Base-by-base conservation (phyloP, 2,797 vertebrate genomes). In the Phoebastria nigripes region DNA sequence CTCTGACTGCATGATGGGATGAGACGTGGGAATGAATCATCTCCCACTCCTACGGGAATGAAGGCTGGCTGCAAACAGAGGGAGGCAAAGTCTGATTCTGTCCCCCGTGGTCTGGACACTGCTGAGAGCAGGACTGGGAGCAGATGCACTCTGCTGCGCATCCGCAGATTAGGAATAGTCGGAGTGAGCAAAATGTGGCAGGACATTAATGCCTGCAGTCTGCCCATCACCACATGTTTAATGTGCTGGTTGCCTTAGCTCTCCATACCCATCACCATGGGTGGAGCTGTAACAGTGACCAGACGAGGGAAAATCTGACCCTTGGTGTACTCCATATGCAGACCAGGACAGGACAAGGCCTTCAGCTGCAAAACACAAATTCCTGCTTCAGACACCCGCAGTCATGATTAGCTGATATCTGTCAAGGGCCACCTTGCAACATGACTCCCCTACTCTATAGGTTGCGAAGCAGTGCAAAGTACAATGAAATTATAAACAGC, bases 201-300 rank as follows among this genome's bases (percentile, higher is more conserved):
- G 37, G 33, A 69, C 29, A 11, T 49, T 16, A 71, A 78, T 5
- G 56, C 61, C 74, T 46, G 66, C 44, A 12, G 18, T 26, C 76
- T 69, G 69, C 6, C 46, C 84, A 47, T 5, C 54, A 78, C 26
- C 16, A 41, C 11, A 4, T 0, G 8, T 19, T 44, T 33, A 77
- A 74, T 0, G 0, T 11, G 25, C 33, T 35, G 56, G 47, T 13
- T 58, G 44, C 28, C 63, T n/a, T 26, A 51, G 41, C 42, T 42
- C n/a, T 42, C 37, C 41, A 12, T 15, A n/a, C 29, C 46, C 37
- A 33, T 24, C 47, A 61, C 28, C 55, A 21, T 1, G 35, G 26
- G 24, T 58, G 44, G 58, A 83, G 37, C 37, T 80, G 12, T 20
- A 55, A n/a, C 13, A 46, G 54, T 4, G 41, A 63, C 51, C 51